phyloP scores from a whole-genome alignment of 2,888 invertebrate genomes.

The Thymelicus sylvestris region DNA sequence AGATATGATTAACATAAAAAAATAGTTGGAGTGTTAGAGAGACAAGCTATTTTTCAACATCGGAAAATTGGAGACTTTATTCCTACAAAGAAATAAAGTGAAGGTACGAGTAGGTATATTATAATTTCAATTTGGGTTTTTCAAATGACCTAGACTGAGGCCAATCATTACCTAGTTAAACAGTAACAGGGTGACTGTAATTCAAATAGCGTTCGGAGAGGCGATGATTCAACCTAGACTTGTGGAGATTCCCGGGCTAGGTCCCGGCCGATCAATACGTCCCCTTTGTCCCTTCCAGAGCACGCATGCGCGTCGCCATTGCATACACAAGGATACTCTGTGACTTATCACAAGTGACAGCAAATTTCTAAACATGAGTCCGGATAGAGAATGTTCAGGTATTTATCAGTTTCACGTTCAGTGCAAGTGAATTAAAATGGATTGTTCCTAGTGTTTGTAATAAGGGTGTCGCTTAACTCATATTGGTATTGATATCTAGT shows the following conservation, averaged over 20 bases:
- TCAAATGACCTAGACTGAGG: too few relatives aligned
- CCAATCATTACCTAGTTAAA: too few relatives aligned
- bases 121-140: too few relatives aligned
- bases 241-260: conserved; percentile 40
- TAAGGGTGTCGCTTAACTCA: not conserved
- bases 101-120: too few relatives aligned
- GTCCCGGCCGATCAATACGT: conserved; percentile 73
- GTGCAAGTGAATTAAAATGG: conserved; percentile 17
- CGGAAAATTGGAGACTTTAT: too few relatives aligned
- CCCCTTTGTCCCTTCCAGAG: conserved; percentile 53
- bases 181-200: too few relatives aligned
- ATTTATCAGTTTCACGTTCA: conserved; percentile 41
- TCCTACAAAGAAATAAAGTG: too few relatives aligned
- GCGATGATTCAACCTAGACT: conserved; percentile 42
- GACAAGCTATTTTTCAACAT: too few relatives aligned
- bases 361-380: conserved; percentile 61
- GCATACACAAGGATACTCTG: conserved; percentile 46
- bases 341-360: conserved; percentile 54
- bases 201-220: not conserved
- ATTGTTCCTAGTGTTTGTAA: not conserved
- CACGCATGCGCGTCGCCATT: conserved; percentile 62
- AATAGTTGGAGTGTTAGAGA: too few relatives aligned
- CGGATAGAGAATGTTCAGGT: conserved; percentile 71
- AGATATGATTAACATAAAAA: too few relatives aligned
- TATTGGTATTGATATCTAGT: too few relatives aligned